Percentiles rank a stretch among this genome's conserved stretches.
Evolutionary conservation across 2,888 invertebrate genomes (phyloP).

Genomic region (Gortyna flavago): DNA sequence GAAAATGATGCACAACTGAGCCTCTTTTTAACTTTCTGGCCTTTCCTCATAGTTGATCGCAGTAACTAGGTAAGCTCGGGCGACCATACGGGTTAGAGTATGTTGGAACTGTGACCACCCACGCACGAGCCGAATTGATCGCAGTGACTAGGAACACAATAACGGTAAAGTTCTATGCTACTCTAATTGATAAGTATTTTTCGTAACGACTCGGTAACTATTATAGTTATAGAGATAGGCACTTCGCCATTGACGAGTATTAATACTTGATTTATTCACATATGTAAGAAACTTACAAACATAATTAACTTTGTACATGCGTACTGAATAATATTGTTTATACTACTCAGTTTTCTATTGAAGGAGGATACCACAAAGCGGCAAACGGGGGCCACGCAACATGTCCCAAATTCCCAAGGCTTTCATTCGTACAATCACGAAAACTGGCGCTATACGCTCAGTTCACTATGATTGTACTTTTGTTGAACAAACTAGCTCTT

Average conservation of each 20-base stretch:
- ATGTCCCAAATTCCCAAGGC: background rate
- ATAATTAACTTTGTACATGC: background rate
- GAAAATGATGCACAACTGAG: background rate
- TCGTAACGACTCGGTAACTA: background rate
- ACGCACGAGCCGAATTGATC: too few relatives aligned
- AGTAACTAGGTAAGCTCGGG: too few relatives aligned
- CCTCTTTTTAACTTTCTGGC: too few relatives aligned
- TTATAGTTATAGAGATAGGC: background rate
- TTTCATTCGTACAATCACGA: constrained; percentile 21
- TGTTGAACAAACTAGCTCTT: background rate
- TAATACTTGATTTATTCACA: background rate
- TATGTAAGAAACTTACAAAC: background rate
- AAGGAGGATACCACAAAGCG: background rate
- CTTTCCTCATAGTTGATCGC: too few relatives aligned
- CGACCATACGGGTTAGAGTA: too few relatives aligned
- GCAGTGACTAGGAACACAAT: too few relatives aligned
- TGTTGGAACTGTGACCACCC: too few relatives aligned
- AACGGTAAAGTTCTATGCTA: background rate
- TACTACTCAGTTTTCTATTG: background rate
- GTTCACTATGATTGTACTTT: background rate
- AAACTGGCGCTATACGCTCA: background rate
- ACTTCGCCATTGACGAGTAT: background rate
- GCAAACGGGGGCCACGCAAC: background rate
- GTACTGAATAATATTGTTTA: background rate
- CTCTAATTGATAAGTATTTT: background rate